Percentiles rank a stretch among this genome's conserved stretches.
Evolutionary conservation across 2,888 invertebrate species (phyloP).

Genomic region (Lysandra coridon): DNA sequence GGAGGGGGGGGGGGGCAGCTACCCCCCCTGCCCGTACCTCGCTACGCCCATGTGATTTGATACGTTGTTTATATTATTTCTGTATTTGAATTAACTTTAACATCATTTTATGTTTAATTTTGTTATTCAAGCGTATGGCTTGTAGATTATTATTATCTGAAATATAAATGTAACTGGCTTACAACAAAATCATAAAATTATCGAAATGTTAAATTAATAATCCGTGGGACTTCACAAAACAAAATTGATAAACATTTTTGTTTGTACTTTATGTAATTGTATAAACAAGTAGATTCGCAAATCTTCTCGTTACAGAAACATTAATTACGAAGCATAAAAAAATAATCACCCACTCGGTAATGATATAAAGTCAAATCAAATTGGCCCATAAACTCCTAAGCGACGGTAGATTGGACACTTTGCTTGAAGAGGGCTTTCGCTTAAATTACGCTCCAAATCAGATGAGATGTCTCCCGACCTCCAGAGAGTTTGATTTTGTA

Average conservation of each 20-base stretch:
- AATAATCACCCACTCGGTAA: constrained; percentile 26
- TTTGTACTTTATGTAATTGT: not conserved
- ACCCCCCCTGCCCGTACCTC: too few species aligned
- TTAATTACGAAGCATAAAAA: not conserved
- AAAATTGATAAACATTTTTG: too few species aligned
- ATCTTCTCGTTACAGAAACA: not conserved
- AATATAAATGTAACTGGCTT: not conserved
- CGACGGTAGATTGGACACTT: constrained; percentile 38
- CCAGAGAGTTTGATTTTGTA: constrained; percentile 23
- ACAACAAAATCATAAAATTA: not conserved
- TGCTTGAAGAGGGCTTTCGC: constrained; percentile 37
- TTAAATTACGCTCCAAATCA: constrained; percentile 40
- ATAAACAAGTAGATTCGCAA: not conserved
- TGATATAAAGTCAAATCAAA: constrained; percentile 34
- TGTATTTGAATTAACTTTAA: not conserved
- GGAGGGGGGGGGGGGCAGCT: too few species aligned
- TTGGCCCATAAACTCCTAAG: constrained; percentile 37
- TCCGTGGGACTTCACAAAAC: too few species aligned
- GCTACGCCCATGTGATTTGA: not conserved
- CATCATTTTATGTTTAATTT: not conserved
- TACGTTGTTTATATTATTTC: not conserved
- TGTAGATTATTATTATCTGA: not conserved
- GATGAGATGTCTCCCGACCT: constrained; percentile 25
- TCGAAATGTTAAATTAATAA: too few species aligned
- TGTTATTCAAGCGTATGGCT: not conserved